Evolutionary conservation across 2,113 vertebrate genomes (phyloP), one percentile per base, ranked within the genome.

Genomic region (Anguilla rostrata): DNA sequence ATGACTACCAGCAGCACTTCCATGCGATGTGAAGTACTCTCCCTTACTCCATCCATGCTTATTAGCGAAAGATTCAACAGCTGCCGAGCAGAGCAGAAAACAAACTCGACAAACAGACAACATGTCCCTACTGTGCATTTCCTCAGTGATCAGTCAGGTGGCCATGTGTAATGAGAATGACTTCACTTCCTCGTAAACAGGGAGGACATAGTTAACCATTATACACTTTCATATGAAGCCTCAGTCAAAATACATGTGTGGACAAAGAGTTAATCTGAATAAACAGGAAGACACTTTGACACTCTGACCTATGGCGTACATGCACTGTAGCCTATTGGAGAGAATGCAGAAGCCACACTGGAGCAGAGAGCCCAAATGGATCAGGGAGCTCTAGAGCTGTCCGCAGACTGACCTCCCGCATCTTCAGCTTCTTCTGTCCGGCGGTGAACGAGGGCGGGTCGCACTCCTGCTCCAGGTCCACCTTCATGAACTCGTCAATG

Each of bases 401-500:
- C 63, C 4, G 22, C 22, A 7, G 26, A 29, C 75, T 88, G 78
- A 99, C 98, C 97, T 98, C 95, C 82, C 97, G 94, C 85, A 93
- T 79, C 63, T 96, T 97, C 7, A 96, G 46, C 92, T 97, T 99
- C 89, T 88, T 95, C 91, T 97, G 96, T 15, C 98, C 98, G 0
- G 95, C 96, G 0, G 95, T 98, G 87, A 96, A 99, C 0, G 97
- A 99, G 0, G 98, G 98, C 4, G 98, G 98, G 91, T 99, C 98
- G 0, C 98, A 99, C 90, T 99, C 98, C 75, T 96, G 94, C 83
- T 99, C 97, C 93, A 99, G 91, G 86, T 99, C 98, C 8, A 96
- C 92, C 91, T 89, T 98, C 98, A 99, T 98, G 90, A 99, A 99
- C 91, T 99, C 97, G 5, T 98, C 97, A 71, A 99, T 97, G 26